Evolutionary conservation across 2,797 vertebrate species (phyloP).

Genomic region (Odontamblyopus rebecca): DNA sequence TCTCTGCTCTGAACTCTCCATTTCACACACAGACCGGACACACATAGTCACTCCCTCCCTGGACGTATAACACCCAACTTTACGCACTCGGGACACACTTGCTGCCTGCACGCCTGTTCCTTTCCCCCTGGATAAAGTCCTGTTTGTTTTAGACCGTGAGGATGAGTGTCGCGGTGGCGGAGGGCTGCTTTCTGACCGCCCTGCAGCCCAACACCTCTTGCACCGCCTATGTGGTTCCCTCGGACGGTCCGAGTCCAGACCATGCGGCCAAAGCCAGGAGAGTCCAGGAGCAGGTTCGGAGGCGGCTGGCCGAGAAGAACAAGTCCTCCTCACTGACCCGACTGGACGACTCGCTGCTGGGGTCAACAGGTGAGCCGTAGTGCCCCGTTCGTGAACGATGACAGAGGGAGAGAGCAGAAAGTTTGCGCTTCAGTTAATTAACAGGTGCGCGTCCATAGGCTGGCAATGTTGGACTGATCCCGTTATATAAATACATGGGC

Average conservation of each 20-base stretch:
- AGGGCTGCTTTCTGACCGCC: slow-evolving; percentile 85
- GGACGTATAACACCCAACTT: not conserved
- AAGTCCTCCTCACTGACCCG: slow-evolving; percentile 65
- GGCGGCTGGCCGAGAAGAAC: slow-evolving; percentile 85
- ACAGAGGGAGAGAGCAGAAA: not conserved
- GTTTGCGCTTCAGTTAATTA: not conserved
- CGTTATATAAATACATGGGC: not conserved
- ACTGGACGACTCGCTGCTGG: slow-evolving; percentile 48
- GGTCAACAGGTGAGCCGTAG: slow-evolving; percentile 57
- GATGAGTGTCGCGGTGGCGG: slow-evolving; percentile 61
- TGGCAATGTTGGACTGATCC: not conserved
- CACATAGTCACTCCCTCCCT: not conserved
- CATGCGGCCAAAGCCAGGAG: slow-evolving; percentile 76
- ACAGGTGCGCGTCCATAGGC: slow-evolving; percentile 7
- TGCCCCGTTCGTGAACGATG: too few relatives aligned
- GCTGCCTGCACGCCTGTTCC: not conserved
- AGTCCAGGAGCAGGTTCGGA: slow-evolving; percentile 91
- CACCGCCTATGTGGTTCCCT: slow-evolving; percentile 87
- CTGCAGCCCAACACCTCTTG: slow-evolving; percentile 87
- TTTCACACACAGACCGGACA: slow-evolving; percentile 24
- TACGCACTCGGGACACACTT: not conserved
- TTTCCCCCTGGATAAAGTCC: not conserved
- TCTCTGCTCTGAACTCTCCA: slow-evolving; percentile 26
- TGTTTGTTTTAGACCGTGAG: not conserved
- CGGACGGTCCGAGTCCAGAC: slow-evolving; percentile 65